These are phyloP conservation scores for Micropoecilia bifurca DNA, from an alignment of 2,797 vertebrate genomes.

Conservation along the genomic window DNA sequence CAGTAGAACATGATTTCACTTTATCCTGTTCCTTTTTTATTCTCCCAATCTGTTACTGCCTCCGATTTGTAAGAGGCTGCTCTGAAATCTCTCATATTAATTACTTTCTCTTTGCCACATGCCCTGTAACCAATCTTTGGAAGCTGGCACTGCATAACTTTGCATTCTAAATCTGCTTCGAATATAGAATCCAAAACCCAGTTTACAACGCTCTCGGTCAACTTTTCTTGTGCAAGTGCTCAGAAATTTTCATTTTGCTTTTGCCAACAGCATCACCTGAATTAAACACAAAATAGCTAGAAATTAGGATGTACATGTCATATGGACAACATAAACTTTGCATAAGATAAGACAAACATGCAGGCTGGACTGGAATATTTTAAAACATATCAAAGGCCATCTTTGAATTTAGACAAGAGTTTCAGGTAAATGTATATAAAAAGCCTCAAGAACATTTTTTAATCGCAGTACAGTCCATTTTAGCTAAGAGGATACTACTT, in stretches of 20 bases:
- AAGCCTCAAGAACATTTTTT: not conserved
- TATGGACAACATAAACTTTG: not conserved
- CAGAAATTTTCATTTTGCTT: constrained; percentile 46
- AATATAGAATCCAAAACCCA: constrained; percentile 75
- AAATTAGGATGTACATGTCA: not conserved
- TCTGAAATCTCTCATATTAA: constrained; percentile 80
- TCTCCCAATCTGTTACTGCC: constrained; percentile 64
- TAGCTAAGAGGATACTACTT: not conserved
- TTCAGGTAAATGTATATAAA: not conserved
- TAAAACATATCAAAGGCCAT: constrained; percentile 6
- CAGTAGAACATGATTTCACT: constrained; percentile 63
- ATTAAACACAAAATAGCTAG: constrained; percentile 46
- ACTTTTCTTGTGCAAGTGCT: constrained; percentile 54
- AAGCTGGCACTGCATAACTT: constrained; percentile 80
- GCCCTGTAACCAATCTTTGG: constrained; percentile 79
- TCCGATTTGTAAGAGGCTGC: constrained; percentile 67
- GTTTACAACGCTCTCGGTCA: constrained; percentile 74
- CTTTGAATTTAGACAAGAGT: not conserved
- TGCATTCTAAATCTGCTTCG: constrained; percentile 77
- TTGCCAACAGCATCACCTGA: constrained; percentile 48
- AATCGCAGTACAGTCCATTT: not conserved
- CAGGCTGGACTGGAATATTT: not conserved
- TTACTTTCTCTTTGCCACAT: constrained; percentile 74
- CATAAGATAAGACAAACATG: not conserved
- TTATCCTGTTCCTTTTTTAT: constrained; percentile 66